Conservation (phyloP, 2,888 invertebrate species). For the Leucania comma region DNA sequence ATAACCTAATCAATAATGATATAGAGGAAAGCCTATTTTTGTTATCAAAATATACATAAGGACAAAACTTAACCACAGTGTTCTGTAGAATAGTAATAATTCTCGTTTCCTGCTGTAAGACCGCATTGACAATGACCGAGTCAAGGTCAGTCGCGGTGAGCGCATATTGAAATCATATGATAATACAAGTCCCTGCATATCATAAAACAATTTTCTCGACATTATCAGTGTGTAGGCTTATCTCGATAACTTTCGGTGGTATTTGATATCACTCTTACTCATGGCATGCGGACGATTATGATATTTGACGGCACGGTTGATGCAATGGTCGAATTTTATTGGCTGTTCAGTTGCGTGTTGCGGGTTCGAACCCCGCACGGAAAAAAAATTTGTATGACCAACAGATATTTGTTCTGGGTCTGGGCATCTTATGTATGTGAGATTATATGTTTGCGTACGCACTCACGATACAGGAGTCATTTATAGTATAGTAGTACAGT, state of each 20-base stretch:
- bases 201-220: slow-evolving; percentile 26
- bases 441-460: too few relatives aligned
- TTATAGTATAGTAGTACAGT: too few relatives aligned
- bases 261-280: slow-evolving; percentile 17
- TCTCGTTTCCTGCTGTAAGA: slow-evolving; percentile 11
- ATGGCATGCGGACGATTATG: not conserved
- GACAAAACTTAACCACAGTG: not conserved
- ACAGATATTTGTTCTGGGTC: too few relatives aligned
- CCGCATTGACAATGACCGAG: slow-evolving; percentile 5
- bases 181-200: slow-evolving; percentile 7
- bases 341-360: too few relatives aligned
- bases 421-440: too few relatives aligned
- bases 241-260: slow-evolving; percentile 5
- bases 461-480: too few relatives aligned
- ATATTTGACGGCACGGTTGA: too few relatives aligned
- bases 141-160: slow-evolving; percentile 20
- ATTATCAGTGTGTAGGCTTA: slow-evolving; percentile 19
- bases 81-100: not conserved
- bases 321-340: too few relatives aligned
- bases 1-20: not conserved
- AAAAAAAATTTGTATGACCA: too few relatives aligned
- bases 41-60: not conserved
- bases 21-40: not conserved
- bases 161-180: not conserved
- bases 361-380: too few relatives aligned